Percentiles rank a stretch among this genome's conserved stretches.
Conservation (phyloP, 2,797 vertebrate species). For the Natrix natrix region DNA sequence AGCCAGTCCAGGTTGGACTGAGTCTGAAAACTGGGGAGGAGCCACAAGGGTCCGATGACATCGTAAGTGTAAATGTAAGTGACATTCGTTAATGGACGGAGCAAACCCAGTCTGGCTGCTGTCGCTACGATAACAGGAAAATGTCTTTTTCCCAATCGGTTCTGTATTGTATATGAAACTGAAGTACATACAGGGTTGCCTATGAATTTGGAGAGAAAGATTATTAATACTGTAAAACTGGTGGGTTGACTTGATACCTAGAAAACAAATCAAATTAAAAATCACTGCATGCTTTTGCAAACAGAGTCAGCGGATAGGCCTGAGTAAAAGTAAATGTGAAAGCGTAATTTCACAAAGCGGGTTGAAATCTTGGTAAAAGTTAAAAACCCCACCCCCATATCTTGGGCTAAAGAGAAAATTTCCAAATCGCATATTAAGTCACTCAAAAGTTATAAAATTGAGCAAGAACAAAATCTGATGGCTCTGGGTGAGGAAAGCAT, state of each 20-base stretch:
- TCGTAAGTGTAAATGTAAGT: too few relatives aligned
- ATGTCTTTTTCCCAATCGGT: background rate
- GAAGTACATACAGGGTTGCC: background rate
- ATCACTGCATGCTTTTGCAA: background rate
- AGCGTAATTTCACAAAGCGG: background rate
- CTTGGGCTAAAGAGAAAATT: background rate
- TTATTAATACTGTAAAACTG: background rate
- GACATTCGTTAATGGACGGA: too few relatives aligned
- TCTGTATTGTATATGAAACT: background rate
- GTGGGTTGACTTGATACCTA: background rate
- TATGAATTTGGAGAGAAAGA: background rate
- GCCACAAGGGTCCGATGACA: too few relatives aligned
- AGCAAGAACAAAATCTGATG: background rate
- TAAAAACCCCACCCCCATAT: background rate
- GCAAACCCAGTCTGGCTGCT: too few relatives aligned
- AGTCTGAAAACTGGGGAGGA: too few relatives aligned
- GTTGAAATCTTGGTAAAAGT: background rate
- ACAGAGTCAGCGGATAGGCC: background rate
- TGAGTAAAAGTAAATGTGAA: background rate
- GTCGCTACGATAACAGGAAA: too few relatives aligned
- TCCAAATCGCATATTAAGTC: background rate
- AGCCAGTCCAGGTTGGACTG: too few relatives aligned
- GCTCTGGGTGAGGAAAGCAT: background rate
- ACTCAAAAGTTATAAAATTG: background rate
- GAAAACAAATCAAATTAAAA: background rate